Base-by-base conservation (phyloP, 2,888 invertebrate species). In the Anthrax anthrax region DNA sequence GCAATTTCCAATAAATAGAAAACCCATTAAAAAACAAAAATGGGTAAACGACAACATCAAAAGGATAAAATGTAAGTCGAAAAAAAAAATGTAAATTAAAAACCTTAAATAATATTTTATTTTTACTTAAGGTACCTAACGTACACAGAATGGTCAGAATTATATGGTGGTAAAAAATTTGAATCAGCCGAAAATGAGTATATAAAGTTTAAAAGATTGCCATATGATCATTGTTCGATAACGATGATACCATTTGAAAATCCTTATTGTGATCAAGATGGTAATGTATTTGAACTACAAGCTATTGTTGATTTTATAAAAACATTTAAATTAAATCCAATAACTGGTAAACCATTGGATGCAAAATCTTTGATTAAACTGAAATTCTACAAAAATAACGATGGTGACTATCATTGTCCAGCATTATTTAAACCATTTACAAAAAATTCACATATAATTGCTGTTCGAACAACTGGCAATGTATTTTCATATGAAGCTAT, bases 401-500 rank as follows among this genome's bases (percentile, higher is more conserved):
- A 61, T 3, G 80, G 86, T 54, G 77, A 86, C 55, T 88, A 83
- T 60, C 94, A 96, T 60, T 97, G 96, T 57, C 96, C 96, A 0
- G 92, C 96, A 5, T 70, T 95, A 19, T 95, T 88, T 61, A 94
- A 92, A 67, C 74, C 80, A 0, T 92, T 97, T 59, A 91, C 89
- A 0, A 91, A 91, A 60, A 90, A 90, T 66, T 89, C 92, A 0
- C 87, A 95, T 60, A 90, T 98, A 64, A 90, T 91, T 18, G 87
- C 90, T 0, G 79, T 96, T 50, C 80, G 76, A 46, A 80, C 80
- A 0, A 94, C 91, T 10, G 98, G 98, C 23, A 97, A 98, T 76
- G 95, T 98, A 0, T 98, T 83, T 66, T 86, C 86, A 0, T 80
- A 83, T 71, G 96, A 98, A 76, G 95, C 96, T 0, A 78, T 97